Evolutionary conservation across 53 echinoderm and acorn worm species (phyloP).

Genomic region (Astropecten irregularis): DNA sequence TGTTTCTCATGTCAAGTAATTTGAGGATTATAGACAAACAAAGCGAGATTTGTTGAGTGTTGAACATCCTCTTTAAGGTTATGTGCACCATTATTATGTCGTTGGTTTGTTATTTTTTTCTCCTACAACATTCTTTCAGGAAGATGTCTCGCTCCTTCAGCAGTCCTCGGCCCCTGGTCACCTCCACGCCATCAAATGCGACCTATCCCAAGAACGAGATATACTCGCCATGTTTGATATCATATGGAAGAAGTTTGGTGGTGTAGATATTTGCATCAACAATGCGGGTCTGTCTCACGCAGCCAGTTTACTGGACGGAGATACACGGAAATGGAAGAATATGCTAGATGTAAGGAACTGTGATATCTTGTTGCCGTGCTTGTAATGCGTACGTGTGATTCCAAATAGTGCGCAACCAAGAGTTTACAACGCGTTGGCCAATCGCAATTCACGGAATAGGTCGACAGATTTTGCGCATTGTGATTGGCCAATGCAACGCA

Average conservation of each 20-base stretch:
- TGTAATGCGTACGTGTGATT: no score
- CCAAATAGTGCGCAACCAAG: no score
- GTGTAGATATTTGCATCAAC: slow-evolving; percentile 75
- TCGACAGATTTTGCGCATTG: no score
- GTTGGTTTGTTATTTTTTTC: background rate
- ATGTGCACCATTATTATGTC: no score
- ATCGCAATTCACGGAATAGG: no score
- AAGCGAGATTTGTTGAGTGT: no score
- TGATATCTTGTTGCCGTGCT: background rate
- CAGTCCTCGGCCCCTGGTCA: slow-evolving; percentile 9
- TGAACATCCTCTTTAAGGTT: no score
- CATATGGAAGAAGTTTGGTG: slow-evolving; percentile 60
- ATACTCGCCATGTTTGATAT: slow-evolving; percentile 66
- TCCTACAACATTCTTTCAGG: background rate
- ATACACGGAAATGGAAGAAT: slow-evolving; percentile 34
- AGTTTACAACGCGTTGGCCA: no score
- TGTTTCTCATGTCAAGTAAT: no score
- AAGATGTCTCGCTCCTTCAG: slow-evolving; percentile 28
- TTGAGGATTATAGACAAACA: no score
- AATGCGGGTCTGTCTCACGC: slow-evolving; percentile 58
- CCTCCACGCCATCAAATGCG: slow-evolving; percentile 57
- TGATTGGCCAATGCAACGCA: no score
- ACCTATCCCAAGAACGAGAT: slow-evolving; percentile 49
- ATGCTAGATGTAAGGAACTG: background rate
- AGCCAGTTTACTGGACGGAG: slow-evolving; percentile 51